Percentiles rank a stretch among this genome's conserved stretches.
Conservation (phyloP, 2,113 vertebrate species). For the Antechinus stuartii region DNA sequence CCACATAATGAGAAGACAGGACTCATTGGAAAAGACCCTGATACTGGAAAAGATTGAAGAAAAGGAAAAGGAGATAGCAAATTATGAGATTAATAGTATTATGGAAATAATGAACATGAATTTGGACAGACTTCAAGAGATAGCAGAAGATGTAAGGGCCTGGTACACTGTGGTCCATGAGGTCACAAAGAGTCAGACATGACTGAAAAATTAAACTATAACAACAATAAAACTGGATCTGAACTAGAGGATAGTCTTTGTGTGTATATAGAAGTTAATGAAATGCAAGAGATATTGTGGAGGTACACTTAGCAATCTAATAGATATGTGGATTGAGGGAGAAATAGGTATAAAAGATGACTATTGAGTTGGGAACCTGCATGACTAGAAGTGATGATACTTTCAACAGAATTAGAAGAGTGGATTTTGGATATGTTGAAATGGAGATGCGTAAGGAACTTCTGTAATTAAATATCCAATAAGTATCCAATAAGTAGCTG, state of each 20-base stretch:
- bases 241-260: neutral
- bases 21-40: neutral
- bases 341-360: neutral
- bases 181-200: too few species aligned
- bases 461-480: neutral
- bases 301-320: neutral
- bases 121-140: neutral
- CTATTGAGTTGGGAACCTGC: neutral
- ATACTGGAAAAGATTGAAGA: too few species aligned
- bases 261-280: neutral
- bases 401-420: neutral
- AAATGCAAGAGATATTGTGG: neutral
- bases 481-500: neutral
- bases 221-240: neutral
- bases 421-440: neutral
- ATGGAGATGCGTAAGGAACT: neutral
- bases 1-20: neutral
- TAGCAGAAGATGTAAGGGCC: neutral
- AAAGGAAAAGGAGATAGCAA: neutral
- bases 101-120: neutral
- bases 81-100: neutral
- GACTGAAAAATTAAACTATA: too few species aligned
- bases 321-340: neutral
- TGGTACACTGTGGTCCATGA: too few species aligned
- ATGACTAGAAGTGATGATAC: neutral